Evolutionary conservation across 1,140 invertebrate genomes (phyloP).

Genomic region (Trichomalopsis sarcophagae): DNA sequence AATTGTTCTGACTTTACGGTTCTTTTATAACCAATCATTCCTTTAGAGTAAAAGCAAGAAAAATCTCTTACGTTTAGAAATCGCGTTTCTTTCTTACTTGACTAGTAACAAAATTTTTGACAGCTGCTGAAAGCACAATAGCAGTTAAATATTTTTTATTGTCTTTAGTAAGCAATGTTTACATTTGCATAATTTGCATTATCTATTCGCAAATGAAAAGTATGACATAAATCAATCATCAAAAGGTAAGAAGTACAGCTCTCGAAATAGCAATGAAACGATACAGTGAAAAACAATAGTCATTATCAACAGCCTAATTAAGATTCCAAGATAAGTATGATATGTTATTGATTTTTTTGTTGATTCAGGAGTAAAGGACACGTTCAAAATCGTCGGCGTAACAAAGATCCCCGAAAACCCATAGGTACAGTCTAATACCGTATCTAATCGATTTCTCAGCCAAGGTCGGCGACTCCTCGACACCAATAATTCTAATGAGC

Average conservation of each 20-base stretch:
- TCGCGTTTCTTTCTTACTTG: background rate
- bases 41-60: background rate
- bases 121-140: background rate
- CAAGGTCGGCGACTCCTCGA: background rate
- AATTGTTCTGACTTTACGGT: background rate
- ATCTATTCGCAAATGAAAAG: background rate
- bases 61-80: background rate
- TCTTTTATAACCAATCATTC: background rate
- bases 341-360: slow-evolving; percentile 35
- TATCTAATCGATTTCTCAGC: background rate
- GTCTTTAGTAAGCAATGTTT: background rate
- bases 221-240: background rate
- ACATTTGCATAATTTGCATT: slow-evolving; percentile 23
- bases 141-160: too few relatives aligned
- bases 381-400: background rate
- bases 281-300: background rate
- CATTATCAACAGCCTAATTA: background rate
- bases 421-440: too few relatives aligned
- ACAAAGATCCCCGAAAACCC: background rate
- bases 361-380: slow-evolving; percentile 8
- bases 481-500: too few relatives aligned
- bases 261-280: background rate
- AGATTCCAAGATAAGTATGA: background rate
- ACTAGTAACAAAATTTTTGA: background rate
- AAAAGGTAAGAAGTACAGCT: background rate